Evolutionary conservation across 2,888 invertebrate genomes (phyloP).

Genomic region (Dilophus febrilis): DNA sequence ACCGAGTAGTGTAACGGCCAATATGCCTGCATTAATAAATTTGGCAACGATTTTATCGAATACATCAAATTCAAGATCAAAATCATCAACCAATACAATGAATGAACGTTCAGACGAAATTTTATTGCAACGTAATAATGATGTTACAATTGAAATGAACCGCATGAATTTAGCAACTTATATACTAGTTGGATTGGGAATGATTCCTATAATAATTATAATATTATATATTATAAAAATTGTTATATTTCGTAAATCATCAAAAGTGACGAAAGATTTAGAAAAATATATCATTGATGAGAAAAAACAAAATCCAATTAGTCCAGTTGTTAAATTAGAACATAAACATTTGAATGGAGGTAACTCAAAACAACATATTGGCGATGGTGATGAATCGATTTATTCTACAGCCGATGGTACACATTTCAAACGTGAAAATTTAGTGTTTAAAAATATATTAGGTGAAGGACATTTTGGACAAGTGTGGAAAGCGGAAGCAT

Average conservation of each 20-base stretch:
- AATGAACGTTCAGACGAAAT: conserved; percentile 9
- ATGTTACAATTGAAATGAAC: conserved; percentile 38
- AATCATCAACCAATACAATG: neutral
- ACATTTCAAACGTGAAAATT: conserved; percentile 63
- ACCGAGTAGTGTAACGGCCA: neutral
- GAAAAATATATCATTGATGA: conserved; percentile 44
- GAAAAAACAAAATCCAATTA: conserved; percentile 24
- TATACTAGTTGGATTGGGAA: conserved; percentile 41
- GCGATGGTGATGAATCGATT: too few relatives aligned
- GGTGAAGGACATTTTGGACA: conserved; percentile 78
- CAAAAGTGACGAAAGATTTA: conserved; percentile 39
- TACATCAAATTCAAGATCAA: neutral
- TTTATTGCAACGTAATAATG: conserved; percentile 25
- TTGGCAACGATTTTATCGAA: neutral
- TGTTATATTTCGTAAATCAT: conserved; percentile 34
- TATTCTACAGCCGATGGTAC: too few relatives aligned
- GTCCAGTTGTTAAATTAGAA: conserved; percentile 27
- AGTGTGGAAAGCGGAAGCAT: conserved; percentile 76
- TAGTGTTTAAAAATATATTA: conserved; percentile 57
- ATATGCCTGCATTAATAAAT: neutral
- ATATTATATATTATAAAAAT: conserved; percentile 38
- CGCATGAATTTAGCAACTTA: conserved; percentile 43
- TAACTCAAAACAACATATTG: too few relatives aligned
- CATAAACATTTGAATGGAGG: too few relatives aligned
- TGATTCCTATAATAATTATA: conserved; percentile 40